These are phyloP conservation scores for Cenopis cana DNA, from an alignment of 2,888 invertebrate genomes.

Conservation along the genomic window DNA sequence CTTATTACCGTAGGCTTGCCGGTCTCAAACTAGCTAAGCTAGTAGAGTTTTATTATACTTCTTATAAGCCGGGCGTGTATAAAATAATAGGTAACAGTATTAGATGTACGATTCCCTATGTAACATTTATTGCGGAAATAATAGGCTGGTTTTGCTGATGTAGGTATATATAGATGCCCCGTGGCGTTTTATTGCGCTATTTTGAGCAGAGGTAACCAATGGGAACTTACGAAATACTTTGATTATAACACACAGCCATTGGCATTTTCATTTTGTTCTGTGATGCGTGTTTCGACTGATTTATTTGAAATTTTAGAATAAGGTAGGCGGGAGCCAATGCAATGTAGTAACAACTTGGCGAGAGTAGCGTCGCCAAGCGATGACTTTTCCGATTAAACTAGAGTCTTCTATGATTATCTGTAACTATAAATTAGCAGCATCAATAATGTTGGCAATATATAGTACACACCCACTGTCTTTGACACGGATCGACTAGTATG, in stretches of 20 bases:
- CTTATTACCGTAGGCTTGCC: not conserved
- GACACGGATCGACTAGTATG: not conserved
- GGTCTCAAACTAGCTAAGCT: slow-evolving; percentile 5
- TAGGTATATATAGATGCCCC: not conserved
- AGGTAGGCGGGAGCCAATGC: slow-evolving; percentile 29
- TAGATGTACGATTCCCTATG: not conserved
- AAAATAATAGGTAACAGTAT: slow-evolving; percentile 21
- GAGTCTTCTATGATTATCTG: slow-evolving; percentile 16
- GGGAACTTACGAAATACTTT: slow-evolving; percentile 11
- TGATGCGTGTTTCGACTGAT: slow-evolving; percentile 71
- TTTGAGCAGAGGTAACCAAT: not conserved
- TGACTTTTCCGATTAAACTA: slow-evolving; percentile 16
- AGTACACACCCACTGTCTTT: not conserved
- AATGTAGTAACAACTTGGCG: slow-evolving; percentile 30
- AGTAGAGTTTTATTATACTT: not conserved
- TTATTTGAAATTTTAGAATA: slow-evolving; percentile 61
- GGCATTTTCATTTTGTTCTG: slow-evolving; percentile 60
- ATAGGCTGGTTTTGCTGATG: not conserved
- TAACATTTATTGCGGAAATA: not conserved
- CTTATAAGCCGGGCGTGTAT: slow-evolving; percentile 9
- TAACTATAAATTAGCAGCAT: slow-evolving; percentile 18
- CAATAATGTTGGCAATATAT: slow-evolving; percentile 20
- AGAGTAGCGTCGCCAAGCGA: slow-evolving; percentile 15
- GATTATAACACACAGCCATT: slow-evolving; percentile 32
- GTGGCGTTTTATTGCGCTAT: not conserved